Conservation (phyloP, 1,140 invertebrate species). For the Megathymus violae region DNA sequence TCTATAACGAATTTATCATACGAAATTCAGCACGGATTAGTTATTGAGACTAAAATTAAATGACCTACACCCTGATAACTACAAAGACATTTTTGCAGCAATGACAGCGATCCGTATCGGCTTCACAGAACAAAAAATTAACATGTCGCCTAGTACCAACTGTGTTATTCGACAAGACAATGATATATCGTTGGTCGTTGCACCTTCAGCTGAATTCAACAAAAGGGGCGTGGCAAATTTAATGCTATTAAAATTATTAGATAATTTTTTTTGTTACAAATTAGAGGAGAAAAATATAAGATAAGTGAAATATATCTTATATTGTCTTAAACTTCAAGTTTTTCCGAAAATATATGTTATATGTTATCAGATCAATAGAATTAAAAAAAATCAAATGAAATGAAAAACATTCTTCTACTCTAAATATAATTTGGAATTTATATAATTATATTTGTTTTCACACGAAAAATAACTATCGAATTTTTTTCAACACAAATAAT, state of each 20-base stretch:
- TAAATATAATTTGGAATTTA: no score
- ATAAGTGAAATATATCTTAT: no score
- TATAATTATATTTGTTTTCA: no score
- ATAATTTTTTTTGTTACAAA: no score
- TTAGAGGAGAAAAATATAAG: no score
- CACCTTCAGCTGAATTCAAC: slow-evolving; percentile 66
- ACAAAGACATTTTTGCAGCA: slow-evolving; percentile 83
- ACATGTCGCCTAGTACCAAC: slow-evolving; percentile 74
- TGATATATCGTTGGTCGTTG: slow-evolving; percentile 66
- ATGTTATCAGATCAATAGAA: no score
- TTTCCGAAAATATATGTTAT: no score
- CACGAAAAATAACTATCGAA: no score
- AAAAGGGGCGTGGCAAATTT: slow-evolving; percentile 72
- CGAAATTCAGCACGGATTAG: slow-evolving; percentile 74
- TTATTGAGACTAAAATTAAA: slow-evolving; percentile 76
- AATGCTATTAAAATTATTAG: slow-evolving; percentile 18
- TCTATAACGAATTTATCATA: slow-evolving; percentile 69
- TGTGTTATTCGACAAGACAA: slow-evolving; percentile 62
- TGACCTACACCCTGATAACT: slow-evolving; percentile 83
- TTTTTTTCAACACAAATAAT: no score
- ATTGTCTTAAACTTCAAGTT: no score
- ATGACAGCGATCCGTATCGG: slow-evolving; percentile 83
- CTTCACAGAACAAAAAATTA: slow-evolving; percentile 84
- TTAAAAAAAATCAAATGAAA: no score
- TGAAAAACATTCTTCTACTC: no score